phyloP scores from a whole-genome alignment of 1,140 invertebrate genomes.

The Zaprionus kolodkinae region DNA sequence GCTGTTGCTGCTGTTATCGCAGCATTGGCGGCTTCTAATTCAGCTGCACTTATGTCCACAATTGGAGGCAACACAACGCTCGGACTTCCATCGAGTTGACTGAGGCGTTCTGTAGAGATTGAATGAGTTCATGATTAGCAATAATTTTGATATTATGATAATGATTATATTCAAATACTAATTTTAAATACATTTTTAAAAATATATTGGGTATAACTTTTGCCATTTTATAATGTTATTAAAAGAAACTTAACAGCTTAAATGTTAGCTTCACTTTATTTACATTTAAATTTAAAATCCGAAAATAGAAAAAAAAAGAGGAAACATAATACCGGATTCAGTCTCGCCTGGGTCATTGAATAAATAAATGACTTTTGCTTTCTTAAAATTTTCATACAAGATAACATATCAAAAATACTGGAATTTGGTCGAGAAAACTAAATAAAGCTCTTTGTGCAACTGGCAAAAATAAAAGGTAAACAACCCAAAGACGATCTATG shows the following conservation, averaged over 20 bases:
- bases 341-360: constrained; percentile 22
- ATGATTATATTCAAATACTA: no score
- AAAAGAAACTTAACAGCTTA: neutral
- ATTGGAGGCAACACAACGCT: constrained; percentile 29
- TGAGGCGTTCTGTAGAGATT: constrained; percentile 64
- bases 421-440: constrained; percentile 12
- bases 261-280: constrained; percentile 14
- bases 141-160: no score
- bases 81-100: constrained; percentile 73
- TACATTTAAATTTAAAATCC: neutral
- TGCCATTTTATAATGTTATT: neutral
- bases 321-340: constrained; percentile 3
- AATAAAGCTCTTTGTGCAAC: constrained; percentile 1
- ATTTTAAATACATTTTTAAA: no score
- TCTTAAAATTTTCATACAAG: constrained; percentile 22
- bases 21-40: constrained; percentile 26
- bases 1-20: constrained; percentile 34
- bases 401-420: constrained; percentile 35
- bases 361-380: constrained; percentile 24
- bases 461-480: neutral
- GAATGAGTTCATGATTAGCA: neutral
- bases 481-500: neutral
- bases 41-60: constrained; percentile 28
- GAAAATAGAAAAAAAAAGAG: neutral
- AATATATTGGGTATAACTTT: neutral